Evolutionary conservation across 1,140 invertebrate genomes (phyloP).

Genomic region (Colletes latitarsis): DNA sequence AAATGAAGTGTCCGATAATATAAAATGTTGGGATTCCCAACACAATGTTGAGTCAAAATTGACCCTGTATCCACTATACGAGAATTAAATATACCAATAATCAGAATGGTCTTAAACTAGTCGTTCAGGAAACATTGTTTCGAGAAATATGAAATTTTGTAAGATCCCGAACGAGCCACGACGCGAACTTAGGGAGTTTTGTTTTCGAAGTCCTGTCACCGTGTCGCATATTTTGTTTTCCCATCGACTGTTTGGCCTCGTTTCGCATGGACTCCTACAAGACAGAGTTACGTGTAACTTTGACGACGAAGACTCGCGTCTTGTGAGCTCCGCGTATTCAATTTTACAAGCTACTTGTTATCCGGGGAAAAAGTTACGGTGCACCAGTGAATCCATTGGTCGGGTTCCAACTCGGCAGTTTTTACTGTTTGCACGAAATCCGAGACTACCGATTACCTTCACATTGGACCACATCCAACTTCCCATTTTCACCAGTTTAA

Average conservation of each 20-base stretch:
- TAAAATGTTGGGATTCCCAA: no score
- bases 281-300: background rate
- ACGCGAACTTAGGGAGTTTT: no score
- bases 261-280: background rate
- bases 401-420: conserved; percentile 64
- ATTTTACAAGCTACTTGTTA: conserved; percentile 66
- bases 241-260: background rate
- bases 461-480: conserved; percentile 69
- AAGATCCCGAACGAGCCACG: no score
- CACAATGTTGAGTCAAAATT: no score
- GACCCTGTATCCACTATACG: no score
- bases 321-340: conserved; percentile 47
- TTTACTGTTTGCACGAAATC: conserved; percentile 66
- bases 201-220: no score
- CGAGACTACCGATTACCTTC: conserved; percentile 69
- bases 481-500: conserved; percentile 68
- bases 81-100: no score
- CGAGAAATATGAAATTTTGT: no score
- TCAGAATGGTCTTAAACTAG: no score
- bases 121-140: no score
- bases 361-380: conserved; percentile 52
- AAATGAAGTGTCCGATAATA: no score
- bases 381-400: conserved; percentile 65
- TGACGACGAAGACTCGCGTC: conserved; percentile 1
- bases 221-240: no score